Evolutionary conservation across 2,888 invertebrate genomes (phyloP).

Genomic region (Eristalis tenax): DNA sequence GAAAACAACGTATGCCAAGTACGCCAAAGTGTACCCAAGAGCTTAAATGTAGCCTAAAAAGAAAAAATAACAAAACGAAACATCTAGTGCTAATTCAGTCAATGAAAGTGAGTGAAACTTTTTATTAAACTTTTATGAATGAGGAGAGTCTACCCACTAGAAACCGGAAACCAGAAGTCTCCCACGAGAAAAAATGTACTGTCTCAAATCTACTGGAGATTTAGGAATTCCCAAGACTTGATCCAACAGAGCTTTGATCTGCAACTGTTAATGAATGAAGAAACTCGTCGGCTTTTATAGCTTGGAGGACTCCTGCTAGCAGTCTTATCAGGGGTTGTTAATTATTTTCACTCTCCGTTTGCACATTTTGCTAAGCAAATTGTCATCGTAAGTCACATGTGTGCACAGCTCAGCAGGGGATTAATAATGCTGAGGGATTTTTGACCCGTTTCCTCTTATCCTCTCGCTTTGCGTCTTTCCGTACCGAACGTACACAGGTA

Average conservation of each 20-base stretch:
- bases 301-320: neutral
- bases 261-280: conserved; percentile 60
- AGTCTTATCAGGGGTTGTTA: conserved; percentile 45
- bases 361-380: conserved; percentile 33
- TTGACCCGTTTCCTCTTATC: conserved; percentile 38
- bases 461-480: neutral
- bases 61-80: neutral
- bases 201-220: neutral
- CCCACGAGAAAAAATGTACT: neutral
- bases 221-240: conserved; percentile 4
- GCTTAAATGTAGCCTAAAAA: neutral
- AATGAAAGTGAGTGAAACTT: neutral
- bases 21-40: conserved; percentile 10
- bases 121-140: conserved; percentile 39
- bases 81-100: neutral
- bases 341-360: conserved; percentile 41
- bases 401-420: conserved; percentile 20
- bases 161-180: neutral
- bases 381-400: neutral
- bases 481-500: neutral
- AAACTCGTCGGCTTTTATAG: conserved; percentile 51
- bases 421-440: conserved; percentile 37
- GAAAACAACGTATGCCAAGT: conserved; percentile 16
- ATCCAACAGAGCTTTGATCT: conserved; percentile 67
- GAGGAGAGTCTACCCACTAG: conserved; percentile 13